Conservation (phyloP, 2,797 vertebrate genomes). For the Molossus alvarezi region DNA sequence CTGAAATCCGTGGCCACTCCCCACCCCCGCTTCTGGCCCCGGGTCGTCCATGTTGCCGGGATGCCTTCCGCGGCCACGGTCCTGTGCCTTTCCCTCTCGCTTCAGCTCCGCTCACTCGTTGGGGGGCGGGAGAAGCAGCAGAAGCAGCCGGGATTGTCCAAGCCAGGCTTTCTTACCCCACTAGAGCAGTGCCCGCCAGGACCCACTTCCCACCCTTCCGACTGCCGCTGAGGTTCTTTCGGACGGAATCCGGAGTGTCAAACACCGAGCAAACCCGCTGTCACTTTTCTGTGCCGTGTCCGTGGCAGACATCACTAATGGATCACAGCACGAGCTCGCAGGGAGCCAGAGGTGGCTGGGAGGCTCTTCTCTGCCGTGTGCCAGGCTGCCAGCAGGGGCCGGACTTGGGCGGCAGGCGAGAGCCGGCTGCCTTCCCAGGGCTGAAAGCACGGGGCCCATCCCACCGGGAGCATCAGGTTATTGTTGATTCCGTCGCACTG, state of each 20-base stretch:
- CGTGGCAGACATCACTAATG: neutral
- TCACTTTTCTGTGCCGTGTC: neutral
- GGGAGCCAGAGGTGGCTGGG: neutral
- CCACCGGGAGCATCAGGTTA: neutral
- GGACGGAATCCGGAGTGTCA: neutral
- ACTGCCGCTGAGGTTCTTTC: conserved; percentile 3
- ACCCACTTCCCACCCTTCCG: neutral
- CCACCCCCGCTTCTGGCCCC: neutral
- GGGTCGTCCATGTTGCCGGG: fast-evolving
- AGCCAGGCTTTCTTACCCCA: neutral
- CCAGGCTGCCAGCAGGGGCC: neutral
- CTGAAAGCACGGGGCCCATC: neutral
- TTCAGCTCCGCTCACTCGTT: neutral
- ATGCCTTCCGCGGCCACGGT: fast-evolving
- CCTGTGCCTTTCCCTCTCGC: neutral
- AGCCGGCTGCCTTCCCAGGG: neutral
- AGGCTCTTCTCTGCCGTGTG: neutral
- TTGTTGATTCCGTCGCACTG: neutral
- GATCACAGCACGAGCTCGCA: neutral
- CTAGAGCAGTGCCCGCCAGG: neutral
- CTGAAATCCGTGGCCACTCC: neutral
- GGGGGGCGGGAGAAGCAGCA: neutral
- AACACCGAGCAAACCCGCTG: neutral
- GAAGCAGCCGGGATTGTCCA: neutral
- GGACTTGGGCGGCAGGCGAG: neutral